Evolutionary conservation across 2,888 invertebrate species (phyloP), one percentile per base, ranked within the genome.

Genomic region (Cosmia trapezina): DNA sequence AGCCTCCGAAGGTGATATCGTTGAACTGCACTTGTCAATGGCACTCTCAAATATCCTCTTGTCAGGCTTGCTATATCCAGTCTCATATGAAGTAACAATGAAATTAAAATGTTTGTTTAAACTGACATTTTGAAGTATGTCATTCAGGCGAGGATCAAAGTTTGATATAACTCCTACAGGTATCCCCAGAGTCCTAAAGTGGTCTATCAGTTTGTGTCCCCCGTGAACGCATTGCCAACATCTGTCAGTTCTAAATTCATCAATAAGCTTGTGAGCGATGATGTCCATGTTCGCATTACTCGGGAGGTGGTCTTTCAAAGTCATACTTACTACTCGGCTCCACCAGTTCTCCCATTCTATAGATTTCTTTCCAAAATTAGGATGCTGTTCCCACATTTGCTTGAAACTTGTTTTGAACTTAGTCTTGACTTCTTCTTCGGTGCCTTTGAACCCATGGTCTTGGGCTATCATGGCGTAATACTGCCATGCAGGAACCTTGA

Each of bases 331-430:
- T 4, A 98, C 93, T 81, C 94, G 92, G 62, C 96, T 96, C 99
- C 99, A 99, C 99, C 99, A 99, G 64, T 97, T 96, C 87, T 97
- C 96, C 97, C 98, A 98, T 43, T 97, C 96, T 43, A 98, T 97
- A 0, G 97, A 96, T 63, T 96, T 92, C 80, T 95, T 96, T 0
- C 99, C 99, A 93, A 97, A 99, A 94, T 98, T 98, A 19, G 99
- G 99, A 93, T 98, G 97, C 73, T 97, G 95, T 61, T 93, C 88
- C 87, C 96, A 97, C 96, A 98, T 97, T 59, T 93, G 90, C 81
- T 96, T 97, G 94, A 97, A 98, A 81, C 97, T 97, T 17, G 91
- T 90, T 91, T 97, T 97, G 88, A 98, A 98, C 88, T 97, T 97
- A 70, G 97, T 90, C 85, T 97, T 95, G 19, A 97, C 92, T 51